Evolutionary conservation across 2,113 vertebrate genomes (phyloP), one percentile per base, ranked within the genome.

Genomic region (Dasyurus viverrinus): DNA sequence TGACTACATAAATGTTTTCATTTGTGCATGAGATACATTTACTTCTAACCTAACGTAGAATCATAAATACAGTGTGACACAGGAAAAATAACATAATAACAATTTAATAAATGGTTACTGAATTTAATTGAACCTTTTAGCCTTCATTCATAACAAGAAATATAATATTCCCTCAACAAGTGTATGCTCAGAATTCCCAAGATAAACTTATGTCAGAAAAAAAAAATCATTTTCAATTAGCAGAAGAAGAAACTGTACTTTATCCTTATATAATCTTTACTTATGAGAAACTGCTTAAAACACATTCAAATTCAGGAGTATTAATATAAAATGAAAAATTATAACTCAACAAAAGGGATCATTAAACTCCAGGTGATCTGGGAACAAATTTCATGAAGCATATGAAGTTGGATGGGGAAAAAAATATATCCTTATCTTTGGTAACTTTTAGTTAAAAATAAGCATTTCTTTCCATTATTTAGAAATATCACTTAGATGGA

Each of bases 11-110:
- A 89, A 1, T 50, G 9, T 1, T 68, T 46, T 89, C 89, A 16
- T 76, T 92, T 94, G 92, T 54, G 53, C 9, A 47, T 92, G 89
- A 94, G 54, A 30, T 94, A 52, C 25, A 53, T 84, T 68, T 12
- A 3, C 8, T 30, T 92, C n/a, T 90, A 50, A 93, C 90, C 24
- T 11, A 2, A 91, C 0, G 25, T 55, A 54, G 2, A 90, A 92
- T 46, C 6, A 0, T 0, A 89, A 55, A 5, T 92, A 53, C 16
- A 48, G 9, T n/a, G 60, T 76, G 60, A 76, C 30, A 22, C 68
- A 22, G n/a, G 7, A 42, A 42, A 84, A 22, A 42, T 84, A 76
- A 22, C 60, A 36, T 14, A 42, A 19, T 42, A 84, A 42, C 16
- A 36, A 42, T 84, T 19, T 22, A 84, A 84, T 22, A 84, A 84